Base-by-base conservation (phyloP, 2,113 vertebrate species). In the Festucalex cinctus region DNA sequence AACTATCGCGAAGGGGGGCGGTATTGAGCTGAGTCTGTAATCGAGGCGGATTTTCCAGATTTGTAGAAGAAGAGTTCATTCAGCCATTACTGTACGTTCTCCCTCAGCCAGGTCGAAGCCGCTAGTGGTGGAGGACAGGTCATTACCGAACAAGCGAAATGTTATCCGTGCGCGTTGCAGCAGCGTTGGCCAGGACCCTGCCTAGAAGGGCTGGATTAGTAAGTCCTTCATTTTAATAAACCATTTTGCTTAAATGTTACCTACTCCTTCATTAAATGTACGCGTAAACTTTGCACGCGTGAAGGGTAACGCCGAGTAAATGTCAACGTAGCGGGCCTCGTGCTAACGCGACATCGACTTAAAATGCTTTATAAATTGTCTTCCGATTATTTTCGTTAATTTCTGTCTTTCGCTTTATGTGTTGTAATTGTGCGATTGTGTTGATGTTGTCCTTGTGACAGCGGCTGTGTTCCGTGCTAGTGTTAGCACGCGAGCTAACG, bases 141-240 rank as follows among this genome's bases (percentile, higher is more conserved):
- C 83, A 77, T 78, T 54, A 82, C 74, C 76, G 75, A 74, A 61
- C 69, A 58, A 39, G 71, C 37, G 66, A 74, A 67, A 98, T 98
- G 95, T 83, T 97, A 81, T 94, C 95, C 32, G 94, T 95, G 74
- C 94, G 97, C 73, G 92, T 98, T 58, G 95, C 93, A 43, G 93
- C 95, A 69, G 92, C 92, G 58, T 85, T 98, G 73, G 94, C 86
- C 77, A 94, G 94, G 63, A 82, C 88, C 69, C 86, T 97, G 46
- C 95, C 94, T 5, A 91, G 93, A 58, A 93, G 94, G 84, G 93
- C 94, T 26, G 93, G 92, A 69, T 81, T 95, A 90, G 96, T 98
- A 83, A 96, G 95, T 90, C 76, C 65, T 65, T 58, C 0, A 39
- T 1, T 3, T 0, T 19, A 65, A 54, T 0, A 22, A 2, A 39